Evolutionary conservation across 2,113 vertebrate genomes (phyloP).

Genomic region (Peromyscus polionotus): DNA sequence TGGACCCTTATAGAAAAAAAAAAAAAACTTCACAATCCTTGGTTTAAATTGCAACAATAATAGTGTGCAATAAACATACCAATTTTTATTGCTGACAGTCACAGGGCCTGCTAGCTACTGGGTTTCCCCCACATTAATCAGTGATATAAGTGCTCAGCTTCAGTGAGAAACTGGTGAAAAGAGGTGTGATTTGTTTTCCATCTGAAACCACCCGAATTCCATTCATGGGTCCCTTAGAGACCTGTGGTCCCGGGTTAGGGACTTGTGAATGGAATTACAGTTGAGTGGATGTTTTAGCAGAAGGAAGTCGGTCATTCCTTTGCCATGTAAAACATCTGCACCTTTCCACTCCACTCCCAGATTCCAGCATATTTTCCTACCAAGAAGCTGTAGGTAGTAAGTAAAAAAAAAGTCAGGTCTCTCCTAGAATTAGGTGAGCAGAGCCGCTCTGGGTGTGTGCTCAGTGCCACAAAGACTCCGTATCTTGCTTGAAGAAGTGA

Average conservation of each 20-base stretch:
- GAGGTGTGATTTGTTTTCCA: slow-evolving; percentile 23
- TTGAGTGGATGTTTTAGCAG: slow-evolving; percentile 30
- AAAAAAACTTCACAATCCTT: background rate
- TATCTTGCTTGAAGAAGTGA: background rate
- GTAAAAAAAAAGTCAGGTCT: slow-evolving; percentile 29
- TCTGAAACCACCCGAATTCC: slow-evolving; percentile 47
- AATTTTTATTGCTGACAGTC: slow-evolving; percentile 7
- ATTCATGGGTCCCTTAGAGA: background rate
- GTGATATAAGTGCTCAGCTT: slow-evolving; percentile 24
- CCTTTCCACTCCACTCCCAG: background rate
- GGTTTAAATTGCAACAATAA: slow-evolving; percentile 25
- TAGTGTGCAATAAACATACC: slow-evolving; percentile 11
- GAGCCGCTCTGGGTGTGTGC: background rate
- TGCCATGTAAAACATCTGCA: slow-evolving; percentile 2
- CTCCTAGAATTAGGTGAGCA: background rate
- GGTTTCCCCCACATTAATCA: slow-evolving; percentile 9
- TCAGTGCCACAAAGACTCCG: background rate
- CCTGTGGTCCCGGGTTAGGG: background rate
- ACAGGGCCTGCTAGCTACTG: background rate
- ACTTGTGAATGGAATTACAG: slow-evolving; percentile 44
- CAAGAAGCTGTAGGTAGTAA: slow-evolving; percentile 30
- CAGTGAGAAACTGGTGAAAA: slow-evolving; percentile 50
- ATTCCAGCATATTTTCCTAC: slow-evolving; percentile 7
- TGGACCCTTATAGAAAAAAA: background rate
- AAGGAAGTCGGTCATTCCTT: slow-evolving; percentile 43